Evolutionary conservation across 2,888 invertebrate genomes (phyloP), one percentile per base, ranked within the genome.

Genomic region (Brachypalpus laphriformis): DNA sequence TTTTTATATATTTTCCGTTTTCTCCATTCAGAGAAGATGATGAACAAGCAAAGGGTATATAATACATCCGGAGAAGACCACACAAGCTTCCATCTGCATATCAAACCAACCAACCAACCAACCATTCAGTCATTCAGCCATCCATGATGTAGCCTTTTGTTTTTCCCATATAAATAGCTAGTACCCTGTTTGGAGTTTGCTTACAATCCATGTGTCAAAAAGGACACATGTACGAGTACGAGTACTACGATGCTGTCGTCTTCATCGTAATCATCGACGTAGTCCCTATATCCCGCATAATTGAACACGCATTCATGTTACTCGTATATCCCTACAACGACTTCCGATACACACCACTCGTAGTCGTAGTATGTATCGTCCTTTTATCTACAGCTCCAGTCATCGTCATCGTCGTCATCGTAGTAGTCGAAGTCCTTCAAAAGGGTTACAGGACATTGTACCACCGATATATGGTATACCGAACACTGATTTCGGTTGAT

Each of bases 231-330:
- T 51, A 59, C 25, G 25, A n/a, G n/a, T n/a, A n/a, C n/a, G 25
- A 76, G 25, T 18, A 68, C 31, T 68, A 70, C 42, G 56, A 16
- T 63, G 54, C 66, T 77, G 78, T 78, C 68, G 49, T 78, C 63
- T 78, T 72, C 47, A 49, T 61, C 59, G 77, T 82, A 68, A 63
- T 77, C 68, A 63, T 72, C 16, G 22, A 45, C 63, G 57, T 63
- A 63, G 61, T 71, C 54, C 34, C 63, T 70, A 65, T 68, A 65
- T 68, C 83, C 83, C 78, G 78, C 78, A 78, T 83, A 78, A 78
- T 83, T 83, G 68, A 78, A 83, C 74, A 83, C 78, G 74, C 74
- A 70, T 74, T 83, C 78, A 78, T 70, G 74, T 42, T 40, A 1
- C 63, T 70, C 68, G 22, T 37, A 25, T 37, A n/a, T 59, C 42